phyloP scores from a whole-genome alignment of 2,888 invertebrate species.

The Tiphia femorata region DNA sequence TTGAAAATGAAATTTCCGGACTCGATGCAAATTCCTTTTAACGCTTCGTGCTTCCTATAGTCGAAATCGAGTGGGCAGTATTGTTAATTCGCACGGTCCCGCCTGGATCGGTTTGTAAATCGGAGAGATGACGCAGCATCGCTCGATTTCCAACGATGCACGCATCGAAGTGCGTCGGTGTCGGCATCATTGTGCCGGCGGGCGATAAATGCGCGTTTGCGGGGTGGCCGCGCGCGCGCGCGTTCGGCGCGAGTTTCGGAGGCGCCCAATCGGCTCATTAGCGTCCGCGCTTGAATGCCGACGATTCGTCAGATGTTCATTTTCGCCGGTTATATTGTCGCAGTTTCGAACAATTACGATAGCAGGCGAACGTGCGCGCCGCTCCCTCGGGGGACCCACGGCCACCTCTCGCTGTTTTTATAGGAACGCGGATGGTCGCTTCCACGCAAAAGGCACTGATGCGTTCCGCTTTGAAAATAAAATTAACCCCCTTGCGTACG shows the following conservation, averaged over 20 bases:
- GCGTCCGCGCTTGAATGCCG: slow-evolving; percentile 10
- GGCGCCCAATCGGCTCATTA: slow-evolving; percentile 26
- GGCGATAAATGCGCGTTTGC: slow-evolving; percentile 32
- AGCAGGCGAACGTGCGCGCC: too few species aligned
- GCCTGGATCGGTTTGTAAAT: slow-evolving; percentile 19
- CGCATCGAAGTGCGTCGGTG: neutral
- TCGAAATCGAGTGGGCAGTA: too few species aligned
- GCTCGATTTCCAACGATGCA: slow-evolving; percentile 18
- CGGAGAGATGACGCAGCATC: slow-evolving; percentile 17
- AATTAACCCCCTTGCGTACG: too few species aligned
- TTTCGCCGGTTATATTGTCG: slow-evolving; percentile 16
- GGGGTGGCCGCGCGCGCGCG: slow-evolving; percentile 11
- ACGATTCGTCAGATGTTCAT: slow-evolving; percentile 20
- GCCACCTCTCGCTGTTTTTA: neutral
- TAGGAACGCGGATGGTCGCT: too few species aligned
- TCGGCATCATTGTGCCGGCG: slow-evolving; percentile 22
- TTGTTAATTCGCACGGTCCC: slow-evolving; percentile 24
- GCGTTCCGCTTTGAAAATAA: too few species aligned
- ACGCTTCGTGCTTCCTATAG: too few species aligned
- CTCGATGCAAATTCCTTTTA: too few species aligned
- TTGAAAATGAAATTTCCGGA: too few species aligned
- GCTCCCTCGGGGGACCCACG: too few species aligned
- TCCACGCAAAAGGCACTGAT: too few species aligned
- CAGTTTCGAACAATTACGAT: slow-evolving; percentile 11
- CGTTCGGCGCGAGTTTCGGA: slow-evolving; percentile 14